Conservation (phyloP, 2,797 vertebrate genomes). For the Phataginus tetradactyla region DNA sequence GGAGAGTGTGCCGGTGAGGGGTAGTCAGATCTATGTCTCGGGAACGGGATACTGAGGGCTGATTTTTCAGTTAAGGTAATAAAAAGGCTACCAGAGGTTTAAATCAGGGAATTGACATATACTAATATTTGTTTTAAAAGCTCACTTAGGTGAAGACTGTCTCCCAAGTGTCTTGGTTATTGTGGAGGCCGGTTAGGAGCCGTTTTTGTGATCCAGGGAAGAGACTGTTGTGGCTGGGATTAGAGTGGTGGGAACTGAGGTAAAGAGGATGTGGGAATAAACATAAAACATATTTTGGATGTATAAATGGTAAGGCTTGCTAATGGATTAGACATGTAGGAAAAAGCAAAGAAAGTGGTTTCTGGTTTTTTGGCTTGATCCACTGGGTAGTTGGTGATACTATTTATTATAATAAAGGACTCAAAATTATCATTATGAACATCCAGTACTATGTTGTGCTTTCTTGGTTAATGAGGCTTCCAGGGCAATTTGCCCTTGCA, state of each 20-base stretch:
- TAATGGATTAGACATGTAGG: background rate
- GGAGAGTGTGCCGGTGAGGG: background rate
- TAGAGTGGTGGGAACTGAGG: background rate
- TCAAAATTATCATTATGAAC: background rate
- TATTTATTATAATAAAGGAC: background rate
- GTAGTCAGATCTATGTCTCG: background rate
- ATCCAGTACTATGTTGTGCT: too few species aligned
- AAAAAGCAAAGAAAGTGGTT: background rate
- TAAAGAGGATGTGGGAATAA: background rate
- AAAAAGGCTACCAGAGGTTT: background rate
- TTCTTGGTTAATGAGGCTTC: background rate
- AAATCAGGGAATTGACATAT: background rate
- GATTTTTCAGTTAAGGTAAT: background rate
- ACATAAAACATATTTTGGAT: background rate
- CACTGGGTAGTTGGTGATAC: background rate
- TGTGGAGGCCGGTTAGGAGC: background rate
- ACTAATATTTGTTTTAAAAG: background rate
- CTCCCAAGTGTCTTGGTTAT: too few species aligned
- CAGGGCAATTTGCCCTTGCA: background rate
- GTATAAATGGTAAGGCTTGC: background rate
- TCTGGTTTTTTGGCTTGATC: background rate
- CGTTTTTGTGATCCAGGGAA: background rate
- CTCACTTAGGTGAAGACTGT: background rate
- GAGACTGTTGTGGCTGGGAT: background rate
- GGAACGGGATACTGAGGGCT: background rate